Conservation (phyloP, 2,797 vertebrate species). For the Gallinago stenura region DNA sequence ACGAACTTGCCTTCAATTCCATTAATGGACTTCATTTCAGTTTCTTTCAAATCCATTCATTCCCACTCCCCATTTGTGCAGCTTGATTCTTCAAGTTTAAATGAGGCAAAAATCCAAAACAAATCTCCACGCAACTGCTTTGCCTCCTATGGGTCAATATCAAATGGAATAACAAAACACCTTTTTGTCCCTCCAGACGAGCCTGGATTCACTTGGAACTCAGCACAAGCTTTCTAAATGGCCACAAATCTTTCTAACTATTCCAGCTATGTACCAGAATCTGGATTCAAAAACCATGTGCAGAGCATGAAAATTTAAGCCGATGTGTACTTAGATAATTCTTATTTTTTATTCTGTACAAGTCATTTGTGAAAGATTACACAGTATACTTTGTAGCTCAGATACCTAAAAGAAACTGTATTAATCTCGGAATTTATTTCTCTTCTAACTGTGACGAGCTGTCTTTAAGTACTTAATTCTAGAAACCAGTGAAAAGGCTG, state of each 20-base stretch:
- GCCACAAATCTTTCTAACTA: neutral
- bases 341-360: neutral
- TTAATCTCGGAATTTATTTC: neutral
- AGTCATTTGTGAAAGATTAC: neutral
- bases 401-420: neutral
- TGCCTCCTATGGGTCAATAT: neutral
- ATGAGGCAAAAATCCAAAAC: neutral
- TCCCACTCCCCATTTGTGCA: neutral
- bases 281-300: neutral
- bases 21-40: neutral
- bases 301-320: neutral
- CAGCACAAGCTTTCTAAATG: constrained; percentile 18
- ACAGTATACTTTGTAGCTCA: neutral
- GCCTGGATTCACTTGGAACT: neutral
- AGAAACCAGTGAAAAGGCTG: neutral
- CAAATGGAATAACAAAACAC: neutral
- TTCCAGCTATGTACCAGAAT: neutral
- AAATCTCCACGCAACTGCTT: neutral
- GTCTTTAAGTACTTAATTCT: neutral
- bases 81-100: neutral
- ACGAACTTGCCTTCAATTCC: neutral
- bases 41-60: neutral
- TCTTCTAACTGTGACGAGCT: neutral
- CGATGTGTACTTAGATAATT: neutral
- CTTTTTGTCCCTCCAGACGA: neutral